Evolutionary conservation across 2,797 vertebrate genomes (phyloP).

Genomic region (Pantherophis vulpinus): DNA sequence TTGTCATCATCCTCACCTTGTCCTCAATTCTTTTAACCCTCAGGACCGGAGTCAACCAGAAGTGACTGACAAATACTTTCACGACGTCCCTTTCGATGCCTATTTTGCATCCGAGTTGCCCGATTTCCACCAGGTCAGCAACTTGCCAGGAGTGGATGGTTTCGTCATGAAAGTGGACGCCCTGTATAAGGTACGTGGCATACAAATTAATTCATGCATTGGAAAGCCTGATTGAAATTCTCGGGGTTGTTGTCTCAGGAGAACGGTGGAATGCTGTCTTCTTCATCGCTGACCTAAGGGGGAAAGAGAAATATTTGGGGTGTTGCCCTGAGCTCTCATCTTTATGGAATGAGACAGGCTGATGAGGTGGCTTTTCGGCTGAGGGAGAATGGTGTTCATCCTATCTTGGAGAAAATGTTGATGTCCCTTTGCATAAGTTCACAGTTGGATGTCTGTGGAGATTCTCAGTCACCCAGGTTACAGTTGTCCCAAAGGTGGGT

Average conservation of each 20-base stretch:
- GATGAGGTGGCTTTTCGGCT: neutral
- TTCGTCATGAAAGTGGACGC: slow-evolving; percentile 96
- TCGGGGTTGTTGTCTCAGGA: neutral
- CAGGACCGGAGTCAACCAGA: slow-evolving; percentile 94
- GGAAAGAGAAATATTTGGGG: neutral
- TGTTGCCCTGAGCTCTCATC: neutral
- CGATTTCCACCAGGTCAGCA: slow-evolving; percentile 80
- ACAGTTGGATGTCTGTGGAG: neutral
- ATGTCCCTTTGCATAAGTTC: neutral
- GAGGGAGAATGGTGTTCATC: neutral
- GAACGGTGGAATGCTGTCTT: neutral
- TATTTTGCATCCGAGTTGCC: slow-evolving; percentile 85
- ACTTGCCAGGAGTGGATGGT: slow-evolving; percentile 92
- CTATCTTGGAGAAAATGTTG: neutral
- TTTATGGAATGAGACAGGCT: neutral
- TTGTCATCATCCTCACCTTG: neutral
- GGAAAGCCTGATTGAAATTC: neutral
- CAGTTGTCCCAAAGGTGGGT: too few species aligned
- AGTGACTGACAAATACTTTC: slow-evolving; percentile 88
- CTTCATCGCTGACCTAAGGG: neutral
- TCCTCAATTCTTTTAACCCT: slow-evolving; percentile 3
- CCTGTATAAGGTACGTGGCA: slow-evolving; percentile 85
- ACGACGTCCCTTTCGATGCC: slow-evolving; percentile 95
- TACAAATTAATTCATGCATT: rapidly evolving
- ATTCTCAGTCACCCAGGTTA: neutral